Base-by-base conservation (phyloP, 2,113 vertebrate genomes). In the Chaenogobius annularis region DNA sequence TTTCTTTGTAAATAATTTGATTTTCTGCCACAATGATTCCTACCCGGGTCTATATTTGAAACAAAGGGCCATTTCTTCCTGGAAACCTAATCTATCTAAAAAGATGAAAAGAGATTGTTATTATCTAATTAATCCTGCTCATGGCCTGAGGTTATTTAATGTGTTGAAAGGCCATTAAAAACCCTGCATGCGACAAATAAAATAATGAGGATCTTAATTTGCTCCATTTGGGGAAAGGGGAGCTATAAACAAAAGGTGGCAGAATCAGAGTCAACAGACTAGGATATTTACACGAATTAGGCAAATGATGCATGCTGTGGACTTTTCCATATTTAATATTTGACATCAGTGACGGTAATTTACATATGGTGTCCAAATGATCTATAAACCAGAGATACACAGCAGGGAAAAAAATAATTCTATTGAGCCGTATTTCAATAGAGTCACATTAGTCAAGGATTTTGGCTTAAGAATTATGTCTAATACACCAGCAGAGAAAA, bases 171-270 rank as follows among this genome's bases (percentile, higher is more conserved):
- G 89, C 90, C 88, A 93, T 93, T 92, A 93, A 91, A 90, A 91
- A 85, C 85, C 89, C 86, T 87, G 87, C 81, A 92, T 89, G 84
- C 85, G 56, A 85, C 88, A 92, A 90, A 92, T 88, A 91, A 91
- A 93, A 93, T 90, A 93, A 92, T 89, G 85, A 89, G 89, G 86
- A 87, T 90, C 90, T 91, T 93, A 92, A 93, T 94, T 92, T 93
- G 87, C 81, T 90, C 81, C 82, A 92, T 89, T 91, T 92, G 73
- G 46, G 81, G 77, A 89, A 80, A 87, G 82, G 85, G 75, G 75
- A 70, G 84, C 79, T 81, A 91, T 92, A 92, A 94, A 91, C 87
- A 89, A 82, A 68, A 81, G 79, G 77, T 83, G 84, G 90, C 84
- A 83, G 86, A 85, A 88, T 82, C 81, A 83, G 83, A 80, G 77